phyloP scores from a whole-genome alignment of 2,797 vertebrate genomes.

The Ctenopoma multispine region DNA sequence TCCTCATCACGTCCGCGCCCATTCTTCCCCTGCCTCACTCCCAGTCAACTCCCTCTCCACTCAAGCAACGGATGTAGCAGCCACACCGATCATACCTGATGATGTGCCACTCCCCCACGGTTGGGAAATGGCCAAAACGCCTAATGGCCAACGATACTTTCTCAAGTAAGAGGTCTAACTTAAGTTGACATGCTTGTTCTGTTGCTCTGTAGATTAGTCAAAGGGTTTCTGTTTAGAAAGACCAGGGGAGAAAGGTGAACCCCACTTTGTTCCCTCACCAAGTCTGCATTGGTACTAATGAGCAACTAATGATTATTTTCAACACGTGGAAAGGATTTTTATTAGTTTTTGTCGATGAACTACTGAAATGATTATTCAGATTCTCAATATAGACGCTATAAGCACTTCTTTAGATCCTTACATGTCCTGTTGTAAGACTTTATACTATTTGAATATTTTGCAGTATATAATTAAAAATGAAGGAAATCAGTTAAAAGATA shows the following conservation, averaged over 20 bases:
- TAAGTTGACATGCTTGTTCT: constrained; percentile 28
- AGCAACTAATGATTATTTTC: neutral
- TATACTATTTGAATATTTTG: neutral
- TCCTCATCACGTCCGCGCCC: constrained; percentile 92
- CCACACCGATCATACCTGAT: constrained; percentile 88
- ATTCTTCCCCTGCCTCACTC: constrained; percentile 95
- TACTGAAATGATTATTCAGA: neutral
- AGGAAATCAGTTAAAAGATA: neutral
- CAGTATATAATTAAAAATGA: constrained; percentile 3
- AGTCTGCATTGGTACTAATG: neutral
- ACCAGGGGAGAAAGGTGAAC: neutral
- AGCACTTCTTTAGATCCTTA: too few relatives aligned
- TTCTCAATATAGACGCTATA: neutral
- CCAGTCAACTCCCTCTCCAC: constrained; percentile 91
- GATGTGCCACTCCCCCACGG: constrained; percentile 93
- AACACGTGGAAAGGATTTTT: neutral
- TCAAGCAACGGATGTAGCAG: constrained; percentile 85
- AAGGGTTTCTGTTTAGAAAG: constrained; percentile 18
- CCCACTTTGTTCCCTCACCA: neutral
- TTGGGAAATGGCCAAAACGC: constrained; percentile 98
- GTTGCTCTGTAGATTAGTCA: constrained; percentile 28
- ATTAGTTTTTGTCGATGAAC: neutral
- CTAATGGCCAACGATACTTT: constrained; percentile 94
- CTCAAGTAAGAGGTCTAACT: constrained; percentile 88
- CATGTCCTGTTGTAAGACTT: too few relatives aligned